Conservation (phyloP, 1,140 invertebrate species). For the Druon quercuslanigerum region DNA sequence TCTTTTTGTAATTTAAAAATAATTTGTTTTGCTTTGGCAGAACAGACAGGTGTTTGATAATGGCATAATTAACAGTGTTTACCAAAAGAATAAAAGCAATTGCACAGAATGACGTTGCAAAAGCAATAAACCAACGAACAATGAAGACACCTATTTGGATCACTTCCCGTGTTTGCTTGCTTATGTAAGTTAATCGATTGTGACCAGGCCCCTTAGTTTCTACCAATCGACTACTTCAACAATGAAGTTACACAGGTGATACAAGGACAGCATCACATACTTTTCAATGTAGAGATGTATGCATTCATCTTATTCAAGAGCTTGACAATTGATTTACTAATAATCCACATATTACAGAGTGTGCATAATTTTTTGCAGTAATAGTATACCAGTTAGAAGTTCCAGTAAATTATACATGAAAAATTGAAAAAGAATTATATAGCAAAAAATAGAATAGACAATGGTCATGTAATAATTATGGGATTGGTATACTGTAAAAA, state of each 20-base stretch:
- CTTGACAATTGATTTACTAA: constrained; percentile 16
- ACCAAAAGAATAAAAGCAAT: constrained; percentile 1
- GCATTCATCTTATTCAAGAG: constrained; percentile 25
- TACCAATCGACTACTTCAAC: neutral
- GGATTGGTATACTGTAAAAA: too few relatives aligned
- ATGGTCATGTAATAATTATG: too few relatives aligned
- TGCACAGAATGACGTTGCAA: constrained; percentile 17
- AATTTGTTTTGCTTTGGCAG: neutral
- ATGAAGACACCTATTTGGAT: constrained; percentile 49
- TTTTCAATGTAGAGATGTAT: constrained; percentile 17
- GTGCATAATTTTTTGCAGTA: too few relatives aligned
- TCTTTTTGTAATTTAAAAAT: too few relatives aligned
- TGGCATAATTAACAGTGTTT: constrained; percentile 3
- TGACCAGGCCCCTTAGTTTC: constrained; percentile 41
- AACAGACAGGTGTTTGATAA: neutral
- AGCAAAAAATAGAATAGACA: too few relatives aligned
- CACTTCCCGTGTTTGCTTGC: constrained; percentile 51
- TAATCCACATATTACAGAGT: neutral
- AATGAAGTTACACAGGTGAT: constrained; percentile 44
- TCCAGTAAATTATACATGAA: too few relatives aligned
- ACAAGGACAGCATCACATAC: constrained; percentile 38
- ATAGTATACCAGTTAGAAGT: too few relatives aligned
- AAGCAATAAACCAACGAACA: constrained; percentile 38
- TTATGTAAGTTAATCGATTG: constrained; percentile 55
- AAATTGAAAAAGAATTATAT: too few relatives aligned